Evolutionary conservation across 1,140 invertebrate genomes (phyloP), one percentile per base, ranked within the genome.

Genomic region (Anagrus nilaparvatae): DNA sequence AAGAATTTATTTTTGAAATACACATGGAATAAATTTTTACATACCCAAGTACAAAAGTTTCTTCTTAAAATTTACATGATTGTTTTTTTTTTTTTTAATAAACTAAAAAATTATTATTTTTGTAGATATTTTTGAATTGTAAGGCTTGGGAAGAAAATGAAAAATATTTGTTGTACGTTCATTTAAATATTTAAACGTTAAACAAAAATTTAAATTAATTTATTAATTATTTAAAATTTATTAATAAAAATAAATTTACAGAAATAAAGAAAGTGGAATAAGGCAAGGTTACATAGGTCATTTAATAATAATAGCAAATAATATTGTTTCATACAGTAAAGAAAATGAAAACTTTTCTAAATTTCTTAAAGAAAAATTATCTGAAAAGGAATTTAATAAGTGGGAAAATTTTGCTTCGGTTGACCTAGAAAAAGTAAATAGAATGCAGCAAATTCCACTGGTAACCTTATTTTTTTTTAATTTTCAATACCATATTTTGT

Each of bases 281-380:
- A 61, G 79, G 17, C 64, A 74, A 54, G 81, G 80, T 27, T 84
- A 84, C 52, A 84, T 84, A 79, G 83, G 83, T 33, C 84, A 87
- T 63, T 59, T 86, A 47, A 81, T 80, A 39, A 76, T 79, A 59
- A 80, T 87, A 41, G 74, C 78, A 14, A 84, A 82, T 64, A 69
- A 75, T 48, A 69, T 84, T 48, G 69, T 72, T 27, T 55, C 67
- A 37, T 58, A 67, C 35, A 62, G 63, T 42, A 57, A 67, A 41
- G 63, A 65, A 31, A 67, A 55, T 48, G 52, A 60, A 36, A 46
- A 47, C 41, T 51, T 76, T 25, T 58, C 63, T 42, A 62, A 62
- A 43, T 72, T 70, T 55, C 55, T 76, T 17, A 71, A 69, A 39
- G 56, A 65, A 57, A 75, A 77, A 53, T 52, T 79, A 31, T 61